Evolutionary conservation across 2,888 invertebrate genomes (phyloP).

Genomic region (Lithophane semibrunnea): DNA sequence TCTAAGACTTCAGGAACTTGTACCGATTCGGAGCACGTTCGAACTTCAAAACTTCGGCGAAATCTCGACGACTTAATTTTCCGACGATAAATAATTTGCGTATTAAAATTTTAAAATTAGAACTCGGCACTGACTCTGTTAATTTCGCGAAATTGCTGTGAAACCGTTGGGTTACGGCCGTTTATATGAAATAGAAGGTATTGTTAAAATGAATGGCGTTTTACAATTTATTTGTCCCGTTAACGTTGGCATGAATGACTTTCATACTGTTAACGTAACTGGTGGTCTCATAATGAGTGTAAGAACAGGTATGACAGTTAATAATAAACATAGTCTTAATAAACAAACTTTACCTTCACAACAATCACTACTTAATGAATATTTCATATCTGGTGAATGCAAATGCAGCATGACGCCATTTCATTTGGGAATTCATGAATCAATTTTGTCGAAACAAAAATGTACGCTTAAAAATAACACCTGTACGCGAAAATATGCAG

Average conservation of each 20-base stretch:
- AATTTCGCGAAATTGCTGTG: constrained; percentile 50
- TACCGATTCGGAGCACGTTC: constrained; percentile 52
- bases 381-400: constrained; percentile 40
- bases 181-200: constrained; percentile 41
- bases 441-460: constrained; percentile 11
- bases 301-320: constrained; percentile 23
- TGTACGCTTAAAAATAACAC: constrained; percentile 20
- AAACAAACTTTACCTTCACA: constrained; percentile 27
- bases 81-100: constrained; percentile 58
- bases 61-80: constrained; percentile 29
- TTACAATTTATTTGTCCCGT: constrained; percentile 36
- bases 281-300: background rate
- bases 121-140: constrained; percentile 30
- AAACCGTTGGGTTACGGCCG: constrained; percentile 30
- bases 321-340: constrained; percentile 15
- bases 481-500: background rate
- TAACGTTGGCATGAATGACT: constrained; percentile 33
- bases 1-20: constrained; percentile 42
- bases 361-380: constrained; percentile 35
- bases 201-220: constrained; percentile 40
- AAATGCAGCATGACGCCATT: constrained; percentile 44
- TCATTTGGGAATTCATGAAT: constrained; percentile 30
- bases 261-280: constrained; percentile 38
- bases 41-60: constrained; percentile 31
- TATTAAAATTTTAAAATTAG: constrained; percentile 56